phyloP scores from a whole-genome alignment of 2,888 invertebrate species.

The Julus scanicus region DNA sequence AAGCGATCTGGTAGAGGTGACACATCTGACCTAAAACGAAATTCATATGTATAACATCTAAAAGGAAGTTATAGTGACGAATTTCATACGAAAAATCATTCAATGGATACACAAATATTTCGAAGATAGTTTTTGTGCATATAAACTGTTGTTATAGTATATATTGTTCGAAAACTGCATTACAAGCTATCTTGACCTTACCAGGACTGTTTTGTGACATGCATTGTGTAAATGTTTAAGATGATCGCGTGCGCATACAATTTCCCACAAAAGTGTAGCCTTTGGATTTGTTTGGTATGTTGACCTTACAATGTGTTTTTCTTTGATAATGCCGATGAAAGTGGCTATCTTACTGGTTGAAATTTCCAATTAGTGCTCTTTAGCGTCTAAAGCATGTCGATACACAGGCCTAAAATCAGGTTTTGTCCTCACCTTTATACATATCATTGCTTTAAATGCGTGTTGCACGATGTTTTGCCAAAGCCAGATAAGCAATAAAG shows the following conservation, averaged over 20 bases:
- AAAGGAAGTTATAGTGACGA: no score
- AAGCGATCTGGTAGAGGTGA: no score
- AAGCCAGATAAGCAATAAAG: conserved; percentile 19
- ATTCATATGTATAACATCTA: no score
- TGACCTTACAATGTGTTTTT: neutral
- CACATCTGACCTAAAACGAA: no score
- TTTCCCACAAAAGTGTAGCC: neutral
- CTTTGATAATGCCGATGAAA: conserved; percentile 11
- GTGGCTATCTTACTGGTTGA: conserved; percentile 19
- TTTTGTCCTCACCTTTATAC: conserved; percentile 16
- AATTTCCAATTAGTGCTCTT: conserved; percentile 11
- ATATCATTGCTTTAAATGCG: conserved; percentile 19
- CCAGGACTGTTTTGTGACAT: no score
- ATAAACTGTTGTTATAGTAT: no score
- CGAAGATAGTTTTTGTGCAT: no score
- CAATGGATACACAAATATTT: no score
- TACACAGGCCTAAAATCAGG: conserved; percentile 2
- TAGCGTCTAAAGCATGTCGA: neutral
- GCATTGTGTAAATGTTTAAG: neutral
- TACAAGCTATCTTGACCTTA: neutral
- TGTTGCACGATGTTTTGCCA: conserved; percentile 2
- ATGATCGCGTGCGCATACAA: conserved; percentile 4
- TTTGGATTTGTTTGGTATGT: conserved; percentile 9
- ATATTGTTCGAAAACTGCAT: no score
- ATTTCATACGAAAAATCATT: no score